These are phyloP conservation scores for Amblyjoppa fuscipennis DNA, from an alignment of 2,888 invertebrate species.

Conservation along the genomic window DNA sequence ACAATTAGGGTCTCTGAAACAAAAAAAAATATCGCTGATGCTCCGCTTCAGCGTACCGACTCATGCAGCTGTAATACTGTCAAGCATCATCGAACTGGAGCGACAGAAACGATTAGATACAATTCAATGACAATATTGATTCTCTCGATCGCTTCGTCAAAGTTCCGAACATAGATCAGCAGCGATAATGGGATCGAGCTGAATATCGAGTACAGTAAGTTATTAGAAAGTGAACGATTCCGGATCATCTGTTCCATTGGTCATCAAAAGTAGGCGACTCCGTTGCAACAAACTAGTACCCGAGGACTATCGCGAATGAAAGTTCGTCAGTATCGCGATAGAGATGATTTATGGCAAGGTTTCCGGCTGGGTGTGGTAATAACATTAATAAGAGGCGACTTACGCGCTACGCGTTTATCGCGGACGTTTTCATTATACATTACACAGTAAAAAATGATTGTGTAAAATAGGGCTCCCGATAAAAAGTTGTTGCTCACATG, in stretches of 20 bases:
- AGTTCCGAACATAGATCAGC: background rate
- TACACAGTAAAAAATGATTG: background rate
- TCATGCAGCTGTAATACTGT: background rate
- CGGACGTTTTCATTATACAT: background rate
- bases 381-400: background rate
- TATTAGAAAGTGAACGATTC: slow-evolving; percentile 50
- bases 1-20: background rate
- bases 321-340: slow-evolving; percentile 32
- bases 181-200: slow-evolving; percentile 22
- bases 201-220: background rate
- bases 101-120: slow-evolving; percentile 34
- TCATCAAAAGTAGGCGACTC: slow-evolving; percentile 28
- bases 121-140: slow-evolving; percentile 52
- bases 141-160: slow-evolving; percentile 26
- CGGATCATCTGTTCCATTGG: slow-evolving; percentile 4
- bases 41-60: slow-evolving; percentile 11
- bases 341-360: slow-evolving; percentile 8
- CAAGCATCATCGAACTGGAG: slow-evolving; percentile 16
- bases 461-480: no score
- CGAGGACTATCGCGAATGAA: slow-evolving; percentile 20
- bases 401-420: background rate
- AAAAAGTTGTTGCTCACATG: no score
- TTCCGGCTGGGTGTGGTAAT: background rate
- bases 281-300: background rate
- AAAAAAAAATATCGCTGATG: slow-evolving; percentile 9